These are phyloP conservation scores for Tridacna crocea DNA, from an alignment of 2,888 invertebrate genomes.

Conservation along the genomic window DNA sequence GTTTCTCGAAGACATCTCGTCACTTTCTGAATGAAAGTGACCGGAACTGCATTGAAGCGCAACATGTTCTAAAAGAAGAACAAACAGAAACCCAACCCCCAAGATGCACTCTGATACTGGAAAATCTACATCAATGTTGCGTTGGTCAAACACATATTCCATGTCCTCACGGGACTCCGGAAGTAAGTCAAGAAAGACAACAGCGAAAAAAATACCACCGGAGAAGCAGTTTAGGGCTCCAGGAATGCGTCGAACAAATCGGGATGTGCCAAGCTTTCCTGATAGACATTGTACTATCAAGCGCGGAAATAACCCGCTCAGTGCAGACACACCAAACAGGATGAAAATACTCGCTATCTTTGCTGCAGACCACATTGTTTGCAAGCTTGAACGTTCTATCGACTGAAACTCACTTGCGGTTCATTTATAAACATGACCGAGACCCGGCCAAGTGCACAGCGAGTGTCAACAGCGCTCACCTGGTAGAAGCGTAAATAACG, in stretches of 20 bases:
- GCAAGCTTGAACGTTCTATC: not conserved
- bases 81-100: constrained; percentile 53
- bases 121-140: constrained; percentile 45
- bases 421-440: too few relatives aligned
- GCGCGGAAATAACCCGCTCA: constrained; percentile 57
- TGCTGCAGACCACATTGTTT: constrained; percentile 33
- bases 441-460: too few relatives aligned
- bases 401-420: too few relatives aligned
- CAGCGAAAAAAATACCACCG: constrained; percentile 84
- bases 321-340: constrained; percentile 57
- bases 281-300: constrained; percentile 39
- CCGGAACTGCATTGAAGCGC: constrained; percentile 16
- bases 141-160: constrained; percentile 43
- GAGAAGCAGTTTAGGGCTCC: constrained; percentile 78
- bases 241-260: constrained; percentile 39
- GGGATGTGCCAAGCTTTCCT: constrained; percentile 29
- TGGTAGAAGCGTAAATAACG: too few relatives aligned
- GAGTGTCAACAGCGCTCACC: too few relatives aligned
- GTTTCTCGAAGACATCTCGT: too few relatives aligned
- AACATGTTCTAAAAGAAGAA: constrained; percentile 48
- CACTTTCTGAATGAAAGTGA: too few relatives aligned
- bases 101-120: constrained; percentile 53
- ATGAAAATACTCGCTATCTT: constrained; percentile 55
- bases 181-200: constrained; percentile 82
- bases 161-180: constrained; percentile 82